Conservation (phyloP, 2,113 vertebrate species). For the Rhinichthys klamathensis region DNA sequence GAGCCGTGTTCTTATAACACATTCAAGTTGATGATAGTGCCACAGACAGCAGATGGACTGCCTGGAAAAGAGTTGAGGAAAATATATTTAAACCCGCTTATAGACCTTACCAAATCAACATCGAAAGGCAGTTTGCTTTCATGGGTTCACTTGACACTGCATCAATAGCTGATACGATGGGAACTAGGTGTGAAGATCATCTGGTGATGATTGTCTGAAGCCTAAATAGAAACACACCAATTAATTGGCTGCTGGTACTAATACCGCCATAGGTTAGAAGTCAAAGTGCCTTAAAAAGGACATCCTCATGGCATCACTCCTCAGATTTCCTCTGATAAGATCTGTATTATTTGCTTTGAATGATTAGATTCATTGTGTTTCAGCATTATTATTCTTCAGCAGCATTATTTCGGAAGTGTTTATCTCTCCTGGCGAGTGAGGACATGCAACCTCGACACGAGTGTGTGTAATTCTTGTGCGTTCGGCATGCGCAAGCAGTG, state of each 20-base stretch:
- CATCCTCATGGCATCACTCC: background rate
- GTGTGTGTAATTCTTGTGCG: background rate
- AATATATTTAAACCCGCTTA: slow-evolving; percentile 20
- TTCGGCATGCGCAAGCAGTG: background rate
- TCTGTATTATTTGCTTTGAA: too few relatives aligned
- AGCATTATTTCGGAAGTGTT: too few relatives aligned
- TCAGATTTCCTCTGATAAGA: background rate
- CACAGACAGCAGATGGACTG: slow-evolving; percentile 51
- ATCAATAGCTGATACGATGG: too few relatives aligned
- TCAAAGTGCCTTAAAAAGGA: background rate
- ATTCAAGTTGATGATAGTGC: slow-evolving; percentile 44
- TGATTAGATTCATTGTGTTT: too few relatives aligned
- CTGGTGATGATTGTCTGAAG: background rate
- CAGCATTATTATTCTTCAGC: too few relatives aligned
- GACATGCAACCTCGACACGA: too few relatives aligned
- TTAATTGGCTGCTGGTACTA: slow-evolving; percentile 13
- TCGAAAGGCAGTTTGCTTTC: background rate
- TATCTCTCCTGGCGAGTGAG: too few relatives aligned
- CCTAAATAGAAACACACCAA: background rate
- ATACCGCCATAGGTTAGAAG: slow-evolving; percentile 53
- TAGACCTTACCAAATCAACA: slow-evolving; percentile 29
- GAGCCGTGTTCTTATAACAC: slow-evolving; percentile 34
- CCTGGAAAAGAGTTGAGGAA: slow-evolving; percentile 31
- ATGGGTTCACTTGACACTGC: background rate
- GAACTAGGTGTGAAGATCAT: background rate